Conservation (phyloP, 2,888 invertebrate genomes). For the Plutella xylostella region DNA sequence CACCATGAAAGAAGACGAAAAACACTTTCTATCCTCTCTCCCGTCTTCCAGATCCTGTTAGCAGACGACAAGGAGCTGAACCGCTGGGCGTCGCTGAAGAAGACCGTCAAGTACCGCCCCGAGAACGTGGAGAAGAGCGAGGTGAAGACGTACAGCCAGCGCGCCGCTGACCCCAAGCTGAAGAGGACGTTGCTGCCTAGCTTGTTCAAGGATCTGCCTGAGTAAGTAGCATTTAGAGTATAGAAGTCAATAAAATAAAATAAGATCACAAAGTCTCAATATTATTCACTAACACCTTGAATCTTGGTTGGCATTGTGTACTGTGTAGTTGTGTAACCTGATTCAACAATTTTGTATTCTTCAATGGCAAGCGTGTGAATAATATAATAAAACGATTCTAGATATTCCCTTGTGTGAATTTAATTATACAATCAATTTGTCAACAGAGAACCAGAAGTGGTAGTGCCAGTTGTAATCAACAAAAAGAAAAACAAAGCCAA, state of each 20-base stretch:
- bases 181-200: constrained; percentile 86
- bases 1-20: no score
- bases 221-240: no score
- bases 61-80: constrained; percentile 96
- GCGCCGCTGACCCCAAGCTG: constrained; percentile 76
- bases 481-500: constrained; percentile 44
- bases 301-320: no score
- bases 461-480: constrained; percentile 34
- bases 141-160: constrained; percentile 78
- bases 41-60: constrained; percentile 77
- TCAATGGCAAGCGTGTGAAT: no score
- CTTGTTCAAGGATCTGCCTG: constrained; percentile 70
- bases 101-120: constrained; percentile 81
- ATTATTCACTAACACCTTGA: no score
- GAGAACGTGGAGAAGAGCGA: constrained; percentile 85
- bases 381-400: no score
- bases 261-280: no score
- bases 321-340: no score
- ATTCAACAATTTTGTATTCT: no score
- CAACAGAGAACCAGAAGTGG: constrained; percentile 47
- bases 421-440: no score
- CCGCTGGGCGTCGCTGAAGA: constrained; percentile 94
- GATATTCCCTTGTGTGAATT: no score
- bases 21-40: background rate
- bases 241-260: no score